phyloP scores from a whole-genome alignment of 1,140 invertebrate species.

The Dufourea novaeangliae region DNA sequence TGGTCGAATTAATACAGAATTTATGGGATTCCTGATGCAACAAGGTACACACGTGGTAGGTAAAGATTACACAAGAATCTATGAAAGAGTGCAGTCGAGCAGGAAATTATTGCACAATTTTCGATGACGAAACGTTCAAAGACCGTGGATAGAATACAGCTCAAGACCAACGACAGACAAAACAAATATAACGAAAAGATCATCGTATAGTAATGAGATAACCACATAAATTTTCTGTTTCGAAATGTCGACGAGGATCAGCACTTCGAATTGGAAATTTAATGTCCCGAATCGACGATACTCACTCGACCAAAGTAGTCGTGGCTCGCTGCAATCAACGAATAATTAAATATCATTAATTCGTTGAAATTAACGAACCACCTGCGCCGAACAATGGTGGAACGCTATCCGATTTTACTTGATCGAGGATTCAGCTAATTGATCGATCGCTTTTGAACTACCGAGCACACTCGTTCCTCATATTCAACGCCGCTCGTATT shows the following conservation, averaged over 20 bases:
- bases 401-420: background rate
- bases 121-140: slow-evolving; percentile 19
- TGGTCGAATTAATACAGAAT: slow-evolving; percentile 16
- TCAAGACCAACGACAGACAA: background rate
- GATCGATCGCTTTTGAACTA: background rate
- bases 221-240: too few relatives aligned
- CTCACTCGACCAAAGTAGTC: background rate
- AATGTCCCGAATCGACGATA: background rate
- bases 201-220: background rate
- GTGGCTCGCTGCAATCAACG: background rate
- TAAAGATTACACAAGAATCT: slow-evolving; percentile 21
- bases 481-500: background rate
- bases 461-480: background rate
- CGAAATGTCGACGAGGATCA: background rate
- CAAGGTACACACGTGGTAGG: slow-evolving; percentile 5
- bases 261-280: background rate
- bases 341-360: background rate
- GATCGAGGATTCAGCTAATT: background rate
- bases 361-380: slow-evolving; percentile 2
- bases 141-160: background rate
- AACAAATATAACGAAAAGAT: background rate
- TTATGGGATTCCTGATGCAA: slow-evolving; percentile 12
- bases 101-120: slow-evolving; percentile 41
- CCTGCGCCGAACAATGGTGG: background rate
- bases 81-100: slow-evolving; percentile 34